These are phyloP conservation scores for Danionella cerebrum DNA, from an alignment of 2,113 vertebrate genomes.

Conservation along the genomic window DNA sequence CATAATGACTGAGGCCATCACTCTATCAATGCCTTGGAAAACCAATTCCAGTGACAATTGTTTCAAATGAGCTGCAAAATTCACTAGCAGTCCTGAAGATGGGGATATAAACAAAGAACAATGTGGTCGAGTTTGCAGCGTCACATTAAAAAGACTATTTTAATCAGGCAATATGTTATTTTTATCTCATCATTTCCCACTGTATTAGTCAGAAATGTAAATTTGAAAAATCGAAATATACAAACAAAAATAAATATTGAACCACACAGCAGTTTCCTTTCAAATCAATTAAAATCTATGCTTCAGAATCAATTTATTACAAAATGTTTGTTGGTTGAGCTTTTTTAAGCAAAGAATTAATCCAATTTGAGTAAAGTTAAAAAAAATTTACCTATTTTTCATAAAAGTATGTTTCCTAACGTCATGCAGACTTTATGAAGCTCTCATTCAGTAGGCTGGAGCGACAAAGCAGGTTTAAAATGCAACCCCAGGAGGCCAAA, in stretches of 20 bases:
- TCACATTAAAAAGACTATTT: no score
- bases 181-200: no score
- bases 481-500: slow-evolving; percentile 73
- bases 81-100: slow-evolving; percentile 12
- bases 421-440: slow-evolving; percentile 45
- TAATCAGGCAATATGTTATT: no score
- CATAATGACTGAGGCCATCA: slow-evolving; percentile 82
- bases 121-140: not conserved
- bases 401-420: not conserved
- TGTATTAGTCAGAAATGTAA: no score
- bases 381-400: not conserved
- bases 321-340: no score
- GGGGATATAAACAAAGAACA: not conserved
- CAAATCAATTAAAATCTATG: no score
- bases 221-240: no score
- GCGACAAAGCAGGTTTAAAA: slow-evolving; percentile 66
- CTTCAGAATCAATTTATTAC: no score
- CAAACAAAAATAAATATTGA: no score
- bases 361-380: not conserved
- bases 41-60: slow-evolving; percentile 49
- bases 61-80: slow-evolving; percentile 38
- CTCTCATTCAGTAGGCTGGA: slow-evolving; percentile 59
- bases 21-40: slow-evolving; percentile 72
- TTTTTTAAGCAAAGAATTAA: no score
- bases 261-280: no score